These are phyloP conservation scores for Cyclopterus lumpus DNA, from an alignment of 2,797 vertebrate genomes.

Conservation along the genomic window DNA sequence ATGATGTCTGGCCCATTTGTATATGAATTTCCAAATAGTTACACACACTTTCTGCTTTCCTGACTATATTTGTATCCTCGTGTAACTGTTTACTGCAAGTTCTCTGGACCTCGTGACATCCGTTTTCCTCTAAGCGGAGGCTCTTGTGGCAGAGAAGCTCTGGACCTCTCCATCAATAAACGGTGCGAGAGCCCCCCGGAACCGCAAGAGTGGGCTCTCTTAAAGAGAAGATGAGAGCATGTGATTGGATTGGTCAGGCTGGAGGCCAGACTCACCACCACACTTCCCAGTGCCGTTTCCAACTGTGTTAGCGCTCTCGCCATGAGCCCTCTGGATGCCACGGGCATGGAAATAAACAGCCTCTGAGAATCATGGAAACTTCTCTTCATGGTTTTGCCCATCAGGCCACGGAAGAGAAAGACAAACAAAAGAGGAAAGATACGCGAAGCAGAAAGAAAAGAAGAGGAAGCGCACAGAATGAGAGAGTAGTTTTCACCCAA, in stretches of 20 bases:
- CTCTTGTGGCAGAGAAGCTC: slow-evolving; percentile 13
- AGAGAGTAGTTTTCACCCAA: slow-evolving; percentile 34
- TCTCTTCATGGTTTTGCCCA: slow-evolving; percentile 5
- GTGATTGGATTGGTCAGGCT: slow-evolving; percentile 52
- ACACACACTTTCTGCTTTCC: not conserved
- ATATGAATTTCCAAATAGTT: not conserved
- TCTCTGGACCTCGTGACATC: not conserved
- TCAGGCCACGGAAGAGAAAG: slow-evolving; percentile 29
- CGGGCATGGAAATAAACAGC: slow-evolving; percentile 11
- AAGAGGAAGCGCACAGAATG: slow-evolving; percentile 8
- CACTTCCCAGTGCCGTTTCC: slow-evolving; percentile 23
- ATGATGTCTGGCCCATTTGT: not conserved
- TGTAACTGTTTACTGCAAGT: not conserved
- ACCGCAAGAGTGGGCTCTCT: slow-evolving; percentile 28
- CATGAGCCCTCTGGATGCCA: slow-evolving; percentile 32
- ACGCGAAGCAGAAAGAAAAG: not conserved
- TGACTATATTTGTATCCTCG: not conserved
- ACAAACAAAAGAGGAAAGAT: slow-evolving; percentile 6
- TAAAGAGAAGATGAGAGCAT: slow-evolving; percentile 21
- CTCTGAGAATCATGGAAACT: not conserved
- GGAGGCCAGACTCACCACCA: slow-evolving; percentile 24
- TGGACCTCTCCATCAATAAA: slow-evolving; percentile 30
- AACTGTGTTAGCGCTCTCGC: slow-evolving; percentile 33
- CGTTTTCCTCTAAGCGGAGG: slow-evolving; percentile 10
- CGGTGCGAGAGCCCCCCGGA: slow-evolving; percentile 21